These are phyloP conservation scores for Pandion haliaetus DNA, from an alignment of 2,113 vertebrate genomes.

Conservation along the genomic window DNA sequence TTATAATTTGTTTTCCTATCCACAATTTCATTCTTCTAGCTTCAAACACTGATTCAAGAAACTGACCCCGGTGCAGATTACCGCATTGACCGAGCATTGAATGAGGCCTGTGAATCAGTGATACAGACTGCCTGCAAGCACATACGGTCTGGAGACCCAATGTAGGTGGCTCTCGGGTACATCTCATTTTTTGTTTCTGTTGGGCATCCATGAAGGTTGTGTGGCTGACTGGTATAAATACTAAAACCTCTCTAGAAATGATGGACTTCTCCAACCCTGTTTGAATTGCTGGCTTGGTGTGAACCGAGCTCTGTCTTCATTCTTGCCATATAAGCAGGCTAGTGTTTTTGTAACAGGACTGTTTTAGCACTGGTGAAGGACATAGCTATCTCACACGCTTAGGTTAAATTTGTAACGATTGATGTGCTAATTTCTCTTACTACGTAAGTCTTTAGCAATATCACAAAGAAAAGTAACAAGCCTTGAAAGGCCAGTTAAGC, in stretches of 20 bases:
- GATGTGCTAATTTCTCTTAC: neutral
- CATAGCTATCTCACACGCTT: neutral
- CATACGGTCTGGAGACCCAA: constrained; percentile 94
- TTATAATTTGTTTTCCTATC: neutral
- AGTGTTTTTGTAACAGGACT: neutral
- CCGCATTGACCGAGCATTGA: constrained; percentile 92
- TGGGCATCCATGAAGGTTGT: neutral
- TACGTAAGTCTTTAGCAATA: neutral
- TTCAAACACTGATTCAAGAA: constrained; percentile 93
- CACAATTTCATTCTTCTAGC: constrained; percentile 69
- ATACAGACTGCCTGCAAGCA: constrained; percentile 98
- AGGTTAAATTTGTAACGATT: neutral
- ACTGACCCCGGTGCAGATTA: constrained; percentile 95
- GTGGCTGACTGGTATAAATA: neutral
- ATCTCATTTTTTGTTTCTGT: too few species aligned
- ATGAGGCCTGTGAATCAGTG: constrained; percentile 95
- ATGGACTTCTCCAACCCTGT: too few species aligned
- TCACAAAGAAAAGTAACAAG: neutral
- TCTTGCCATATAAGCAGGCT: neutral
- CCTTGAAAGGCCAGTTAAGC: neutral
- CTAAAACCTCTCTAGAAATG: neutral
- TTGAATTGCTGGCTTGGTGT: neutral
- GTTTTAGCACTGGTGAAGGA: neutral
- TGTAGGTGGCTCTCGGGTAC: constrained; percentile 77
- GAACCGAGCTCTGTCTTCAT: accelerated